Conservation (phyloP, 2,888 invertebrate genomes). For the Cheilosia urbana region DNA sequence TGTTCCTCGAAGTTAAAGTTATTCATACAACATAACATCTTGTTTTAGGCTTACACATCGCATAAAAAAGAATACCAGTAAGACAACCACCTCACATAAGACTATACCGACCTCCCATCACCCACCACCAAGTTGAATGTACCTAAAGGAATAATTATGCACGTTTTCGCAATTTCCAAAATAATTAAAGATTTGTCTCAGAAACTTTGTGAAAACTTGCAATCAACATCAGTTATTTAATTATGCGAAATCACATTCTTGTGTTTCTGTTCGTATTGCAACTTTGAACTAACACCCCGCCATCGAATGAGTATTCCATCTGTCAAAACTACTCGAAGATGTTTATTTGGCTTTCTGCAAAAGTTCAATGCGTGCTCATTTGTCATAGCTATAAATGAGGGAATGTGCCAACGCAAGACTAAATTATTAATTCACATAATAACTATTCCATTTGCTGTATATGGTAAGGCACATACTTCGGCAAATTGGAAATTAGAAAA, state of each 20-base stretch:
- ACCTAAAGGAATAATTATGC: background rate
- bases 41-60: too few relatives aligned
- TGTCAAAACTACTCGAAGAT: constrained; percentile 34
- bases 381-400: constrained; percentile 32
- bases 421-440: constrained; percentile 49
- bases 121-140: too few relatives aligned
- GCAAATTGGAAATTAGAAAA: constrained; percentile 39
- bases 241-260: constrained; percentile 47
- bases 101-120: too few relatives aligned
- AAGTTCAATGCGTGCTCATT: constrained; percentile 47
- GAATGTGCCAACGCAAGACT: constrained; percentile 26
- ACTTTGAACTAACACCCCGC: background rate
- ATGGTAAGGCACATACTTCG: background rate
- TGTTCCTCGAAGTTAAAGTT: too few relatives aligned
- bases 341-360: constrained; percentile 37
- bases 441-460: constrained; percentile 9
- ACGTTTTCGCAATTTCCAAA: constrained; percentile 37
- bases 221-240: constrained; percentile 46
- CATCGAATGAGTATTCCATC: constrained; percentile 10
- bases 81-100: too few relatives aligned
- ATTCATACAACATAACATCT: too few relatives aligned
- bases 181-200: constrained; percentile 44
- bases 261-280: constrained; percentile 8
- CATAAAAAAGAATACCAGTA: too few relatives aligned
- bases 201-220: constrained; percentile 35